A percentile compares a stretch with the other conserved stretches of the same genome.
These are phyloP conservation scores for Gastracanthus pulcherrimus DNA, from an alignment of 2,888 invertebrate species.

Conservation along the genomic window DNA sequence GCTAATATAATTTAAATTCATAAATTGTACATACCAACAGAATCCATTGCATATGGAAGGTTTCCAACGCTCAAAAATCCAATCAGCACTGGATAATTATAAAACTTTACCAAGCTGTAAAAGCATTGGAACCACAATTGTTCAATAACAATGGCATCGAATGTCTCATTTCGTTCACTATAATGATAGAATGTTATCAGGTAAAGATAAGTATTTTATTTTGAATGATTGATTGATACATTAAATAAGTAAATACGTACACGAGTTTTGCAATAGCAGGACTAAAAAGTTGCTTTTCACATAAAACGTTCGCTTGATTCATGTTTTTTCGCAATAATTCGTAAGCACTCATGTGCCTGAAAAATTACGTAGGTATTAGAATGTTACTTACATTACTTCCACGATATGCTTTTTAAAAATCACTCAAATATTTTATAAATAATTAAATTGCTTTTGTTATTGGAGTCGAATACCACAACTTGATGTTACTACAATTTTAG, in stretches of 20 bases:
- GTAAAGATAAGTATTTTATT: not conserved
- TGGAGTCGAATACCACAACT: too few relatives aligned
- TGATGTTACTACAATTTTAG: too few relatives aligned
- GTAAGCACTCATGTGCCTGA: constrained; percentile 68
- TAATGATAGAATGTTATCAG: constrained; percentile 43
- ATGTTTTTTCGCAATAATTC: constrained; percentile 67
- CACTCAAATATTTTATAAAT: too few relatives aligned
- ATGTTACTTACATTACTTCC: not conserved
- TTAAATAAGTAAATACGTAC: constrained; percentile 59
- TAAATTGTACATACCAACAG: constrained; percentile 66
- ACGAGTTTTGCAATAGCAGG: constrained; percentile 64
- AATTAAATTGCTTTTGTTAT: too few relatives aligned
- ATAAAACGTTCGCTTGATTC: constrained; percentile 68
- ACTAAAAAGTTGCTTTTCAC: constrained; percentile 70
- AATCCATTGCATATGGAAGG: constrained; percentile 73
- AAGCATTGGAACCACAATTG: constrained; percentile 74
- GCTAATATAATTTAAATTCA: not conserved
- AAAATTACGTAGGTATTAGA: not conserved
- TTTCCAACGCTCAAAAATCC: constrained; percentile 74
- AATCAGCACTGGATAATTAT: constrained; percentile 70
- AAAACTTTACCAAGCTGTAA: constrained; percentile 70
- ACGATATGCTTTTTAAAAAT: not conserved
- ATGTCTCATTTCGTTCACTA: constrained; percentile 66
- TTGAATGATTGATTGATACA: too few relatives aligned
- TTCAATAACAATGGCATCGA: constrained; percentile 72